A percentile compares a stretch with the other conserved stretches of the same genome.
phyloP scores from a whole-genome alignment of 2,797 vertebrate species.

The Cichlasoma orientale region DNA sequence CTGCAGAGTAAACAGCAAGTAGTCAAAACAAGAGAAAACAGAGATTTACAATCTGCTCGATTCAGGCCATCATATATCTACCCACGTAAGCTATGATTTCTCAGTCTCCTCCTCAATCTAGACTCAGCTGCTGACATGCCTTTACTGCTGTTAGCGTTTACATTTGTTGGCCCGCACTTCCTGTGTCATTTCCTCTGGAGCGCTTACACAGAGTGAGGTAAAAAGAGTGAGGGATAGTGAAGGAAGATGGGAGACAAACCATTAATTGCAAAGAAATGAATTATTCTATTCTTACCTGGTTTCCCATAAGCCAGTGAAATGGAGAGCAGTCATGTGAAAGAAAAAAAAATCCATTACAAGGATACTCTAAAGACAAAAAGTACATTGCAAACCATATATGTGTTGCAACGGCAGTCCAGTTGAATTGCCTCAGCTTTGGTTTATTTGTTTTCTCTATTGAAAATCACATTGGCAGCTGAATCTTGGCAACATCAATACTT shows the following conservation, averaged over 20 bases:
- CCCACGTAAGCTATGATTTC: not conserved
- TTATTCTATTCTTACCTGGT: constrained; percentile 69
- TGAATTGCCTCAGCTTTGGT: constrained; percentile 8
- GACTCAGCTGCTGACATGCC: constrained; percentile 70
- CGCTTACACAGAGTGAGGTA: constrained; percentile 3
- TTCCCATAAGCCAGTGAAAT: constrained; percentile 8
- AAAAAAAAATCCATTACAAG: constrained; percentile 38
- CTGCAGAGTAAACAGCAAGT: not conserved
- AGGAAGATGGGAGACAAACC: not conserved
- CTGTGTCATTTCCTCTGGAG: constrained; percentile 25
- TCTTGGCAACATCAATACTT: constrained; percentile 28
- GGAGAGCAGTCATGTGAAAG: constrained; percentile 52
- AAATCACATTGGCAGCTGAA: constrained; percentile 36
- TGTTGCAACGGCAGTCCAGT: not conserved
- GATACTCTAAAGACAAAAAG: not conserved
- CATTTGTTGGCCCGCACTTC: constrained; percentile 49
- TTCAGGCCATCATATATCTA: constrained; percentile 5
- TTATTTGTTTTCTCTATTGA: constrained; percentile 19
- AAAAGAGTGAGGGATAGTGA: not conserved
- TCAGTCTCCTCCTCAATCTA: constrained; percentile 32
- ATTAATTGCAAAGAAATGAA: not conserved
- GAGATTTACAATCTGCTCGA: not conserved
- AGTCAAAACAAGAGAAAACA: constrained; percentile 8
- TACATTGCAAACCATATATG: not conserved
- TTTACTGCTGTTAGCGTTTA: constrained; percentile 70